Evolutionary conservation across 1,140 invertebrate species (phyloP), one percentile per base, ranked within the genome.

Genomic region (Prorops nasuta): DNA sequence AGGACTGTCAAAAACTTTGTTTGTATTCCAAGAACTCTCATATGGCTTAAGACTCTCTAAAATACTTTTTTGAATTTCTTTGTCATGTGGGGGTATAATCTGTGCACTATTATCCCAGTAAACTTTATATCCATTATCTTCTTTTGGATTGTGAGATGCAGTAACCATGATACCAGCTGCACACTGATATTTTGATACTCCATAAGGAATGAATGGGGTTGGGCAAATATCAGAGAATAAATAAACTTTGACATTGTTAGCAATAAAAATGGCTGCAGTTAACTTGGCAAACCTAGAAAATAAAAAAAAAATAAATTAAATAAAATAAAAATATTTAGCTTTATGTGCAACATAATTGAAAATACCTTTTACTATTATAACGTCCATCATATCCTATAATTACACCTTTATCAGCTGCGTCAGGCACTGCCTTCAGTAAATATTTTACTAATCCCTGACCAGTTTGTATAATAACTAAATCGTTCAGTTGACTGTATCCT

Each of bases 51-150:
- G 80, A 76, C 92, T 90, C 19, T 87, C 74, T 38, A 86, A 62
- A 60, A 98, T 98, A 34, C 78, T 75, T 16, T 85, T 77, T 58
- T 96, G 86, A 51, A 99, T 98, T 37, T 84, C 83, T 67, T 88
- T 88, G 74, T 99, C 97, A 60, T 92, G 87, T 0, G 97, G 97
- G 1, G 88, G 76, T 43, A 96, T 90, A 37, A 99, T 98, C 84
- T 98, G 96, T n/a, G 91, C 87, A 1, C 94, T 94, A 76, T 98
- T 98, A 16, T 79, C 78, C 89, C 94, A 96, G 71, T 98, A 98
- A 3, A 98, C 93, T 81, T 99, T 99, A 70, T 98, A 99, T 3
- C 98, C 98, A 77, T 99, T 99, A 69, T 99, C 96, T 41, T 98
- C 87, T 77, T 98, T 98, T 0, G 96, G 97, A 80, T 99, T 99